Conservation (phyloP, 2,797 vertebrate genomes). For the Falco peregrinus region DNA sequence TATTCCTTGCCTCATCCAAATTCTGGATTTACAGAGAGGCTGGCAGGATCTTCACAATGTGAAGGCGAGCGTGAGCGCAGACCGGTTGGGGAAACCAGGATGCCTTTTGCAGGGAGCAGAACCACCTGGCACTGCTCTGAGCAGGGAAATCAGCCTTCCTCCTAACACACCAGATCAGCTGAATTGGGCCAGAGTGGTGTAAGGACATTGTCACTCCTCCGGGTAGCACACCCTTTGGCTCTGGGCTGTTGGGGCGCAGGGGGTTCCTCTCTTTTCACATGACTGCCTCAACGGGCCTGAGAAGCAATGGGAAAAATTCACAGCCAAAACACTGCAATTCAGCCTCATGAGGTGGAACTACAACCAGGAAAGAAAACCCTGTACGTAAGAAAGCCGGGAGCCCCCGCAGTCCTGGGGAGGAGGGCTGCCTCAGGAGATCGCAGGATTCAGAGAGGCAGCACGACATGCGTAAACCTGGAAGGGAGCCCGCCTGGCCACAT, state of each 20-base stretch:
- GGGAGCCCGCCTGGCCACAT: not conserved
- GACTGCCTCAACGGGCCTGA: fast-evolving
- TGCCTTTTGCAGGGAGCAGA: not conserved
- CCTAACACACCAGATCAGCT: not conserved
- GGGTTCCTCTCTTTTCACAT: not conserved
- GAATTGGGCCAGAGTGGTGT: not conserved
- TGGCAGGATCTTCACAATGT: not conserved
- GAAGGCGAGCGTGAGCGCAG: not conserved
- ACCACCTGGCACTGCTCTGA: fast-evolving
- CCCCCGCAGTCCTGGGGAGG: not conserved
- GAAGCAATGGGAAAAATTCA: not conserved
- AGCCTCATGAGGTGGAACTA: fast-evolving
- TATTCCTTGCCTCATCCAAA: not conserved
- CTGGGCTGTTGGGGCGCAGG: not conserved
- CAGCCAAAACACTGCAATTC: not conserved
- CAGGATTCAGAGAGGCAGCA: not conserved
- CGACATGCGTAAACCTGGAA: not conserved
- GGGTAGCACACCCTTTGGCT: not conserved
- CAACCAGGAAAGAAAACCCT: not conserved
- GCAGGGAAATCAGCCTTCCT: not conserved
- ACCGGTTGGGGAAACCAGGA: not conserved
- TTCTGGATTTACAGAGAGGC: not conserved
- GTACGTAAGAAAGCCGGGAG: fast-evolving
- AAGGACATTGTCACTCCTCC: not conserved
- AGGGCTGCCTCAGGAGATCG: not conserved